These are phyloP conservation scores for Drosophila tropicalis DNA, from an alignment of 1,140 invertebrate genomes.

Conservation along the genomic window DNA sequence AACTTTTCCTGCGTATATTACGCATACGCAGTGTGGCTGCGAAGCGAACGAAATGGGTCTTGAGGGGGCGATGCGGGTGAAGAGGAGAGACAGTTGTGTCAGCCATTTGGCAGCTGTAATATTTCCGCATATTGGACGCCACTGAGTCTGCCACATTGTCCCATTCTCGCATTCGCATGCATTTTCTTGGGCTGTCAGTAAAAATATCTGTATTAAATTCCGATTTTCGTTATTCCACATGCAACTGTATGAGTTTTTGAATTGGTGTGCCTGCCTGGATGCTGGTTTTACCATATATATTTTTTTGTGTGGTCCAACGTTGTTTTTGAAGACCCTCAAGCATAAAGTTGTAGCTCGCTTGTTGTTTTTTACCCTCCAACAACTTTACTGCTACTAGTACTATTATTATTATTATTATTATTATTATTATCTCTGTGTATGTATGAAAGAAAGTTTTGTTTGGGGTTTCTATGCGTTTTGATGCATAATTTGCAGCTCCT, in stretches of 20 bases:
- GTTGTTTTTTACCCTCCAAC: conserved; percentile 19
- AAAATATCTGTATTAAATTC: neutral
- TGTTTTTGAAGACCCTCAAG: conserved; percentile 35
- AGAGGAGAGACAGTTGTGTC: neutral
- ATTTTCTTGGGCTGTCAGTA: conserved; percentile 18
- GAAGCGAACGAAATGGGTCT: neutral
- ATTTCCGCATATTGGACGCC: conserved; percentile 37
- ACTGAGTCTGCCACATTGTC: conserved; percentile 1
- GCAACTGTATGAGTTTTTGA: neutral
- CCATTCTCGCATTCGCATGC: conserved; percentile 12
- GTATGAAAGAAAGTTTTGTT: conserved; percentile 8
- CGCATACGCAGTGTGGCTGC: neutral
- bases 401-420: conserved; percentile 36
- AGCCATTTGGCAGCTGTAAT: conserved; percentile 28
- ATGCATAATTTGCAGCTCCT: conserved; percentile 1
- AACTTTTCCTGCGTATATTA: conserved; percentile 11
- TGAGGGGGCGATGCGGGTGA: no score
- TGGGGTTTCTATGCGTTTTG: neutral
- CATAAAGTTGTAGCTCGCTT: neutral
- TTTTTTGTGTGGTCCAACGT: no score
- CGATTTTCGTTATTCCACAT: neutral
- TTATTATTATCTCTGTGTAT: conserved; percentile 18
- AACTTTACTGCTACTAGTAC: neutral
- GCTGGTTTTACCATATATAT: conserved; percentile 1
- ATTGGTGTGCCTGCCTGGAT: neutral